Conservation (phyloP, 1,140 invertebrate species). For the Aricia agestis region DNA sequence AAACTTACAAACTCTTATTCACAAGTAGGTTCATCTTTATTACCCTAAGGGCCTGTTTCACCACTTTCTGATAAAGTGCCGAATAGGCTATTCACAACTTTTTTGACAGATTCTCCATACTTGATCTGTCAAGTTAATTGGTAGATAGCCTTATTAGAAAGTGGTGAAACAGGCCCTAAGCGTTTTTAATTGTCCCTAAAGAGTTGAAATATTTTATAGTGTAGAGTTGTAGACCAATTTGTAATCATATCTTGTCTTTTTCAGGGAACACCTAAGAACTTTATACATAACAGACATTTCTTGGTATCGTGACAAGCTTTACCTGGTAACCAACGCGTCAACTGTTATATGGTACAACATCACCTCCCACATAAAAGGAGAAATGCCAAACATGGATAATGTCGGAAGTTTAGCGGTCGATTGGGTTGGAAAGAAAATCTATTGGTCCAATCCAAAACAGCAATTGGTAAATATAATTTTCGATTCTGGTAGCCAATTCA, state of each 20-base stretch:
- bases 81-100: too few relatives aligned
- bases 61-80: too few relatives aligned
- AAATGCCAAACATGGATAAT: slow-evolving; percentile 80
- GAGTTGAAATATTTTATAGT: slow-evolving; percentile 6
- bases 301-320: slow-evolving; percentile 83
- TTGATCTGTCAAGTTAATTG: too few relatives aligned
- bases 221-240: not conserved
- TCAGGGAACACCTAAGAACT: slow-evolving; percentile 72
- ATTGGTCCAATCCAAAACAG: slow-evolving; percentile 92
- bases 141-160: too few relatives aligned
- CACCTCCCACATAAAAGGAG: slow-evolving; percentile 76
- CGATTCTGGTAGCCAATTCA: too few relatives aligned
- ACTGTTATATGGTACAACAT: slow-evolving; percentile 83
- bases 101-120: too few relatives aligned
- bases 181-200: too few relatives aligned
- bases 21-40: slow-evolving; percentile 57
- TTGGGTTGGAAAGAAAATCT: slow-evolving; percentile 91
- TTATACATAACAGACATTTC: slow-evolving; percentile 81
- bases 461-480: slow-evolving; percentile 79
- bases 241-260: slow-evolving; percentile 35
- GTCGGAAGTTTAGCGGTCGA: slow-evolving; percentile 90
- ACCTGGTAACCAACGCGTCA: slow-evolving; percentile 85
- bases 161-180: too few relatives aligned
- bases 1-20: slow-evolving; percentile 79
- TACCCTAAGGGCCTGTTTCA: too few relatives aligned